phyloP scores from a whole-genome alignment of 2,113 vertebrate genomes.

The Dinomys branickii region DNA sequence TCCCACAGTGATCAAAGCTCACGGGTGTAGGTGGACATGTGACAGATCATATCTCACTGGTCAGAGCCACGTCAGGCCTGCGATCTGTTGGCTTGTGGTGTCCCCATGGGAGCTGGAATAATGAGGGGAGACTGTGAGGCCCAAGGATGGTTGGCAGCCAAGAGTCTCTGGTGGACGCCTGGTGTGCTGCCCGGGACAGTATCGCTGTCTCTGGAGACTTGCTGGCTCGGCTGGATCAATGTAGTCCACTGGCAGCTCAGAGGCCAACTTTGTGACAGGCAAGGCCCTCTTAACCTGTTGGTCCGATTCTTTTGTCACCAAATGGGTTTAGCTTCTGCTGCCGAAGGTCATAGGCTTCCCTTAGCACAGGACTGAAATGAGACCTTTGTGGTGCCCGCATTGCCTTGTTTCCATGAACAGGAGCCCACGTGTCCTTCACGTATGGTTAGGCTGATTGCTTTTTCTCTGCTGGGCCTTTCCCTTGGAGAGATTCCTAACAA shows the following conservation, averaged over 20 bases:
- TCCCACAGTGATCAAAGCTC: not conserved
- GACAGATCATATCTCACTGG: not conserved
- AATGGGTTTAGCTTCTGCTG: not conserved
- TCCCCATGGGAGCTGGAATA: not conserved
- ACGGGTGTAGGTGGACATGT: rapidly evolving
- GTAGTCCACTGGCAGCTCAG: constrained; percentile 20
- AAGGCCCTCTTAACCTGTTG: not conserved
- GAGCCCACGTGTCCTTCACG: not conserved
- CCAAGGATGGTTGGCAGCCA: rapidly evolving
- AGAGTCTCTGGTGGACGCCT: rapidly evolving
- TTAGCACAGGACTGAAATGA: not conserved
- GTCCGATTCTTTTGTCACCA: not conserved
- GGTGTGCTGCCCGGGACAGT: rapidly evolving
- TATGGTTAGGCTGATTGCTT: constrained; percentile 35
- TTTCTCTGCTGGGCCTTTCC: constrained; percentile 43
- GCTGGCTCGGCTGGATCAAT: not conserved
- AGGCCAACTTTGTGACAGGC: not conserved
- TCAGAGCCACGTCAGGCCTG: not conserved
- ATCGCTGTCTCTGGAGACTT: not conserved
- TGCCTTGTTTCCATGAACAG: constrained; percentile 25
- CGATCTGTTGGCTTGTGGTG: rapidly evolving
- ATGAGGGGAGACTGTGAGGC: rapidly evolving
- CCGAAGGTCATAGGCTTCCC: constrained; percentile 22
- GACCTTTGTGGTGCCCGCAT: rapidly evolving
- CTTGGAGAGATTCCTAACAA: constrained; percentile 46